Base-by-base conservation (phyloP, 1,140 invertebrate genomes). In the Berghia stephanieae region DNA sequence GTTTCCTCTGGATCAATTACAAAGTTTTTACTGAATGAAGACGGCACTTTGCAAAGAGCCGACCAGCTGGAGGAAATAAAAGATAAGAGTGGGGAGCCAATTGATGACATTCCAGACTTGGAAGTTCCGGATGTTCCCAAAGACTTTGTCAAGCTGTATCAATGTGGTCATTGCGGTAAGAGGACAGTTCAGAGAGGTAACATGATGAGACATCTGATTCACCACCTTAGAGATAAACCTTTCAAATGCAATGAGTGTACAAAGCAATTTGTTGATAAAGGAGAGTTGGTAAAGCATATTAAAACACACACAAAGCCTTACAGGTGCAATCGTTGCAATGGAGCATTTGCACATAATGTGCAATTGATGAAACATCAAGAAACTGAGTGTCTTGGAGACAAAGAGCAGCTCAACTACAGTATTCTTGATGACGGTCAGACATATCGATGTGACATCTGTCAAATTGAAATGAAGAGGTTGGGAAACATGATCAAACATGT, bases 401-500 rank as follows among this genome's bases (percentile, higher is more conserved):
- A 24, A 21, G 74, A 76, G 27, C 24, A 67, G 4, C 74, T 76
- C 2, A 67, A 76, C 36, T 76, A 76, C 44, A 76, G 60, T 6
- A 44, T 76, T 13, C 8, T 76, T 60, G 74, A 76, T 44, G 74
- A 76, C 40, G 74, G 74, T 52, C 44, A 68, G 34, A 76, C 74
- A 10, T 76, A 76, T 63, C 67, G 52, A 31, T 76, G 74, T 49
- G 74, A 76, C 43, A 76, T 68, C 42, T 76, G 74, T 38, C 42
- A 44, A 36, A 68, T 76, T 68, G 74, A 76, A 44, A 76, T 76
- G 74, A 76, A 76, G 31, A 38, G 74, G 21, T 44, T 76, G 63
- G 74, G 74, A 2, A 76, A 76, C 43, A 76, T 76, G 74, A 76
- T 76, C 60, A 76, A 76, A 31, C 74, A 76, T 60, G 74, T 76